Base-by-base conservation (phyloP, 2,113 vertebrate genomes). In the Pedetes capensis region DNA sequence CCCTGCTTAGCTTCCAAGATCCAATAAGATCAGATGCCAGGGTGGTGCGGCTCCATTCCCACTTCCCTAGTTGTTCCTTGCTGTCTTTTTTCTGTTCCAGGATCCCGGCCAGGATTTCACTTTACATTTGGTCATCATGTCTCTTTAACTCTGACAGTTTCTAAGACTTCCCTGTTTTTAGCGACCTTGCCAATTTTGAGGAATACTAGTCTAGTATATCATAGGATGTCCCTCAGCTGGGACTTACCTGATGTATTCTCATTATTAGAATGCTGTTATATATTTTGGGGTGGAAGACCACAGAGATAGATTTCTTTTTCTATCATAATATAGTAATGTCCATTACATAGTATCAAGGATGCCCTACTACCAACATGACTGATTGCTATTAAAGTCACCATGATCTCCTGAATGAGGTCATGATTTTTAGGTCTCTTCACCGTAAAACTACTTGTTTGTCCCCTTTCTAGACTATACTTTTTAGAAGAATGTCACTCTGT, bases 311-410 rank as follows among this genome's bases (percentile, higher is more conserved):
- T 2, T 57, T 63, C 34, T 79, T 20, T 42, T 90, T 47, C 51
- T 16, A 71, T 80, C 27, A 47, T 12, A 88, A n/a, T 47, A 57
- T 47, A 32, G 39, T 49, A 29, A 61, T 59, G 81, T 66, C 25
- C 2, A 37, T 89, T 27, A 22, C 2, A 29, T 63, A 44, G 27
- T 32, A 13, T 47, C 8, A 72, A 81, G 75, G 37, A 8, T 18
- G 11, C 63, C n/a, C 4, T 66, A 3, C 3, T 47, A 29, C 4
- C 34, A 32, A 34, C 3, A 17, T 11, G 0, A 42, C 27, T 27
- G 47, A 6, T 14, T 20, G 1, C 64, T 49, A 0, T 13, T 42
- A n/a, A 29, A 13, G 6, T 57, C 29, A 61, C 34, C 11, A 82
- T 32, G 6, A 10, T 12, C 32, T 88, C 66, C 37, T 86, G 44